Percentiles rank a stretch among this genome's conserved stretches.
Evolutionary conservation across 1,140 invertebrate species (phyloP).

Genomic region (Maconellicoccus hirsutus): DNA sequence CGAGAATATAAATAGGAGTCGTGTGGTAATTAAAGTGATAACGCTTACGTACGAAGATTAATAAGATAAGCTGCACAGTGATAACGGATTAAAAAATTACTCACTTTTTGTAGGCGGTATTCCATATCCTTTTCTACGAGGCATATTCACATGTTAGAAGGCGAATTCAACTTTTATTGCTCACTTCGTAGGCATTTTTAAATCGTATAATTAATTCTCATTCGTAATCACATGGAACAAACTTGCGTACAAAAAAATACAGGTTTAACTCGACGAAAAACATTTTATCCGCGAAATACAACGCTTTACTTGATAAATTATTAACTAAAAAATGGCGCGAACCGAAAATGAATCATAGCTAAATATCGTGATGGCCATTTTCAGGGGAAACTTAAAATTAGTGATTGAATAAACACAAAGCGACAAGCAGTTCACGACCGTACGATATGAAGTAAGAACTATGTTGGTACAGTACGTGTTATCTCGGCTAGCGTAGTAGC

Average conservation of each 20-base stretch:
- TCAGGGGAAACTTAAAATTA: constrained; percentile 12
- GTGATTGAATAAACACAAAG: constrained; percentile 6
- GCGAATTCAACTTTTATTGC: not conserved
- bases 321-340: not conserved
- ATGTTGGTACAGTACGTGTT: constrained; percentile 6
- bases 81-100: not conserved
- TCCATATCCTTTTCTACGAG: constrained; percentile 19
- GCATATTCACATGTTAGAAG: constrained; percentile 14
- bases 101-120: constrained; percentile 15
- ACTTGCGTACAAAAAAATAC: not conserved
- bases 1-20: not conserved
- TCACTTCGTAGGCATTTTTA: not conserved
- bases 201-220: not conserved
- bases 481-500: constrained; percentile 11
- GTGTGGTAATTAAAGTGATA: not conserved
- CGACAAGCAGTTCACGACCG: constrained; percentile 14
- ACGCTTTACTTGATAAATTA: not conserved
- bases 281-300: not conserved
- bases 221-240: not conserved
- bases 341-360: not conserved
- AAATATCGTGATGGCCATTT: not conserved
- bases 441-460: constrained; percentile 16
- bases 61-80: not conserved
- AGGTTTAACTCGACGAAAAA: not conserved
- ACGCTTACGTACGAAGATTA: not conserved